Percentiles rank a stretch among this genome's conserved stretches.
Evolutionary conservation across 2,113 vertebrate genomes (phyloP).

Genomic region (Leptosomus discolor): DNA sequence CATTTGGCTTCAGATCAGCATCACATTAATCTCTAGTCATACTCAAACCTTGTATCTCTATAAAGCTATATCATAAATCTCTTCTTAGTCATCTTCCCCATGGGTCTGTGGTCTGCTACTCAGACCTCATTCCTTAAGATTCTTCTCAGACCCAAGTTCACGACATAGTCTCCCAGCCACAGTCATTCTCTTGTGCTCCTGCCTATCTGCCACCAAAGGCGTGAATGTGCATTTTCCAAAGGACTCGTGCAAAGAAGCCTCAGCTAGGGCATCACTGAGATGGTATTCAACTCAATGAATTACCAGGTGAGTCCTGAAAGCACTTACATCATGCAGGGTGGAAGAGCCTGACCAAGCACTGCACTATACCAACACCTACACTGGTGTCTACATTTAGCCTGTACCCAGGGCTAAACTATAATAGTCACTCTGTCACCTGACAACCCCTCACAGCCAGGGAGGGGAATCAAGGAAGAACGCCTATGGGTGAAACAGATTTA

Average conservation of each 20-base stretch:
- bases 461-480: too few species aligned
- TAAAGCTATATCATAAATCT: neutral
- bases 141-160: neutral
- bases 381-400: too few species aligned
- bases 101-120: neutral
- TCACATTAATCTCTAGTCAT: neutral
- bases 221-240: neutral
- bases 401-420: too few species aligned
- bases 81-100: neutral
- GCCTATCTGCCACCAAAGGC: neutral
- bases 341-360: neutral
- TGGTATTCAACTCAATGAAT: neutral
- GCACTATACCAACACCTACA: neutral
- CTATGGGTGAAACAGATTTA: too few species aligned
- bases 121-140: neutral
- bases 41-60: neutral
- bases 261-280: neutral
- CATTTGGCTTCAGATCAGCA: neutral
- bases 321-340: neutral
- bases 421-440: too few species aligned
- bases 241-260: neutral
- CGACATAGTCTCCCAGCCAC: neutral
- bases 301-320: neutral
- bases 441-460: too few species aligned
- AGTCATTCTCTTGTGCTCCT: neutral